Evolutionary conservation across 1,140 invertebrate species (phyloP).

Genomic region (Leptinotarsa defecta): DNA sequence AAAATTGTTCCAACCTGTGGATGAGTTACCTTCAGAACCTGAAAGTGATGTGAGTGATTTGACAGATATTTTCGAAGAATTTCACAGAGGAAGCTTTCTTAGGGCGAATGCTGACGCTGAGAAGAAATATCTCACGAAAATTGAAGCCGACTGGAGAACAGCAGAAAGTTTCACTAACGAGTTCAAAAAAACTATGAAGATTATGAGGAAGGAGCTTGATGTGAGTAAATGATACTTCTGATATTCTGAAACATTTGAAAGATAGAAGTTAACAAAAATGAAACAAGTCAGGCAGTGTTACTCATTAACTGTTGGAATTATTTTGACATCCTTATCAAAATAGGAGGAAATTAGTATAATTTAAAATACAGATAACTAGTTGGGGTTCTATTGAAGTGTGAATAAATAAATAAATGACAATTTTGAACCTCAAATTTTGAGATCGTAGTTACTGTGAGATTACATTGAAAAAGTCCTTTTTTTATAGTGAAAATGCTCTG

Average conservation of each 20-base stretch:
- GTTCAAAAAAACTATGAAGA: constrained; percentile 42
- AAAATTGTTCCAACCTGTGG: neutral
- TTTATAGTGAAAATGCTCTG: too few relatives aligned
- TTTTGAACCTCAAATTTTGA: too few relatives aligned
- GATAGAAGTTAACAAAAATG: too few relatives aligned
- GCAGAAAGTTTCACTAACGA: constrained; percentile 43
- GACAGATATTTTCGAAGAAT: constrained; percentile 44
- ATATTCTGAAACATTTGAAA: neutral
- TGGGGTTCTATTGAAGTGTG: too few relatives aligned
- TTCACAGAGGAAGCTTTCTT: constrained; percentile 40
- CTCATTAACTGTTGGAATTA: too few relatives aligned
- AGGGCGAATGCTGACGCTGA: constrained; percentile 27
- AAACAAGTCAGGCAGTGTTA: too few relatives aligned
- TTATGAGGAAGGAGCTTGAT: constrained; percentile 28
- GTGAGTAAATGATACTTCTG: constrained; percentile 7
- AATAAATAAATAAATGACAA: too few relatives aligned
- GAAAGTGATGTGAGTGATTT: constrained; percentile 22
- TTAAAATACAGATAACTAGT: too few relatives aligned
- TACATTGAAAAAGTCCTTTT: too few relatives aligned
- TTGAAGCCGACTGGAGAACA: constrained; percentile 41
- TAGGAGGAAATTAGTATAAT: too few relatives aligned
- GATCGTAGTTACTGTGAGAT: too few relatives aligned
- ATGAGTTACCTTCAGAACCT: neutral
- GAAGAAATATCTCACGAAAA: constrained; percentile 38
- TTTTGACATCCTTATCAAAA: too few relatives aligned